Percentiles rank a stretch among this genome's conserved stretches.
Evolutionary conservation across 2,797 vertebrate genomes (phyloP).

Genomic region (Orestias chungarensis): DNA sequence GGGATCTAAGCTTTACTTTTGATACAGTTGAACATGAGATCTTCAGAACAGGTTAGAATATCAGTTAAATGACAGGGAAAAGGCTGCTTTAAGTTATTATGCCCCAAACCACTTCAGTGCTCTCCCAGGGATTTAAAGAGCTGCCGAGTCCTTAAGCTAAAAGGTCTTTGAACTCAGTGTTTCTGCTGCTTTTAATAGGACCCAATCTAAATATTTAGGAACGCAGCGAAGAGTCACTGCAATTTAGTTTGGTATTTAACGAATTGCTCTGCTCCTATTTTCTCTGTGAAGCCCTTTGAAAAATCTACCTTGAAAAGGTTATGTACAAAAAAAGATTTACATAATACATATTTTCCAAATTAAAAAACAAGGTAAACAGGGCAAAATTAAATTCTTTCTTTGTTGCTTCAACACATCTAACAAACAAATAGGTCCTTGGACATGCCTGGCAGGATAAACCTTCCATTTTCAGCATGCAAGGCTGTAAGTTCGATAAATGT

Average conservation of each 20-base stretch:
- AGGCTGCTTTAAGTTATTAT: neutral
- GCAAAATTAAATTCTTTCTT: neutral
- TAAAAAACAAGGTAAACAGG: neutral
- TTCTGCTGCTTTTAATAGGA: neutral
- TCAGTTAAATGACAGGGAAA: neutral
- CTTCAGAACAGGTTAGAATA: neutral
- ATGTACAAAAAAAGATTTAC: too few relatives aligned
- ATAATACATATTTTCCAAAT: too few relatives aligned
- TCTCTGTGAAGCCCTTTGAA: neutral
- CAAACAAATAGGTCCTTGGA: neutral
- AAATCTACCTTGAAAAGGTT: neutral
- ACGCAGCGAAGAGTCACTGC: neutral
- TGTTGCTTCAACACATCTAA: neutral
- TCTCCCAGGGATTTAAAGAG: neutral
- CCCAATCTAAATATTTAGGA: neutral
- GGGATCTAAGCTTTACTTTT: neutral
- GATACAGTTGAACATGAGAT: neutral
- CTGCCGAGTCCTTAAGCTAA: neutral
- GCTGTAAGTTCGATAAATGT: neutral
- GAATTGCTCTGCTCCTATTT: too few relatives aligned
- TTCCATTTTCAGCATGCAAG: neutral
- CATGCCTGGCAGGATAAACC: neutral
- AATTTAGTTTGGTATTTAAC: too few relatives aligned
- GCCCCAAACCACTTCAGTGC: neutral
- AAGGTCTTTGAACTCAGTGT: neutral